Base-by-base conservation (phyloP, 2,888 invertebrate species). In the Saturnia pavonia region DNA sequence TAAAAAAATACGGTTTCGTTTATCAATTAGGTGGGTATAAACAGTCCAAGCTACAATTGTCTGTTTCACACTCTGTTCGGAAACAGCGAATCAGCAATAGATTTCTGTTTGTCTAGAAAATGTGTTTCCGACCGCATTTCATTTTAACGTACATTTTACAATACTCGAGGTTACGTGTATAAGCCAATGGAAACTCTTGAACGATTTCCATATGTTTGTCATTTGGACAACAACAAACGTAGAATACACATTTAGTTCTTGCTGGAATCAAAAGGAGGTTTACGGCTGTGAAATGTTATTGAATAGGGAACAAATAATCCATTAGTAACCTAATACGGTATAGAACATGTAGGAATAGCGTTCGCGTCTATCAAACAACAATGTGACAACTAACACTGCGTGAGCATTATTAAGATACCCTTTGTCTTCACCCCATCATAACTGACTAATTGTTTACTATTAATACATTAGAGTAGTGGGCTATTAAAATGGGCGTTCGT, bases 361-460 rank as follows among this genome's bases (percentile, higher is more conserved):
- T 65, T 40, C 19, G 22, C 65, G 65, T 65, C 65, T 40, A 40
- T 65, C 65, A 65, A 40, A 34, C 65, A 40, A 65, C 65, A 65
- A 65, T 65, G 12, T 34, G 40, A 65, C 40, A 40, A 65, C 65
- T n/a, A 34, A 65, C 65, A 65, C 34, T 40, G 40, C 40, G 73
- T 77, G 75, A 75, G 75, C 74, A 76, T 78, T 78, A 83, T 81
- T 78, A 80, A 77, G 77, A 76, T 76, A 78, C 79, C 80, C 78
- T 81, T 84, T 82, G 82, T 83, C 78, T 72, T 74, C 82, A 84
- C 85, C 85, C 77, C 82, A 79, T 87, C 85, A 87, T 80, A 83
- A 75, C 82, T 86, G 87, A 88, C 88, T 87, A 87, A 88, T 88
- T 86, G 83, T 85, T 82, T 81, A 80, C 78, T 51, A 48, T 34